A percentile compares a stretch with the other conserved stretches of the same genome.
Conservation (phyloP, 2,797 vertebrate species). For the Moxostoma hubbsi region DNA sequence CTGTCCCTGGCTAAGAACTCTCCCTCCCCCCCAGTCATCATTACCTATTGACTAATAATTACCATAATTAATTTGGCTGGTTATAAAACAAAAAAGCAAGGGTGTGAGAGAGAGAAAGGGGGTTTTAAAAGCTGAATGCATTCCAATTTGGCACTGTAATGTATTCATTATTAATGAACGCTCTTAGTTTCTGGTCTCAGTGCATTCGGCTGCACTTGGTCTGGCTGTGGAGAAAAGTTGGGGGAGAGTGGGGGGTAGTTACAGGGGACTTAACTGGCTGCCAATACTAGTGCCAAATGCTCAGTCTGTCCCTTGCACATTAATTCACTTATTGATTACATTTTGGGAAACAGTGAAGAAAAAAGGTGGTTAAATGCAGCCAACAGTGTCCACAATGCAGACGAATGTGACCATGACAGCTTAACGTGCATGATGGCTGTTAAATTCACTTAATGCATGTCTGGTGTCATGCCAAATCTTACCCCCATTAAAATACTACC, state of each 20-base stretch:
- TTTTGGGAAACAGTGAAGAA: constrained; percentile 50
- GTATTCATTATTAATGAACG: constrained; percentile 68
- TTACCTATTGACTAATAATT: constrained; percentile 72
- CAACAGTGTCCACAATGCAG: constrained; percentile 18
- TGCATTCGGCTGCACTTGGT: constrained; percentile 52
- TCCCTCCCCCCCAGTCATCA: constrained; percentile 56
- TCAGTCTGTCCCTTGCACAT: constrained; percentile 68
- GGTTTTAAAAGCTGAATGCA: constrained; percentile 20
- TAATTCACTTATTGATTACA: constrained; percentile 75
- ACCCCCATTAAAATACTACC: too few species aligned
- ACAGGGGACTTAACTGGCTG: constrained; percentile 7
- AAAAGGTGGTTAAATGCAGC: constrained; percentile 43
- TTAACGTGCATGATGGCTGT: not conserved
- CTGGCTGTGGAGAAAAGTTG: constrained; percentile 48
- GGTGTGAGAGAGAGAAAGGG: too few species aligned
- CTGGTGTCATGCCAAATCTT: not conserved
- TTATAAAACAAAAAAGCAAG: constrained; percentile 14
- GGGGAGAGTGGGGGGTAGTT: constrained; percentile 6
- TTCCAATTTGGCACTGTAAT: constrained; percentile 65
- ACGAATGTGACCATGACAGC: not conserved
- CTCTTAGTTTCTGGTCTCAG: constrained; percentile 60
- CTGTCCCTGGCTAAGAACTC: not conserved
- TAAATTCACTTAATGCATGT: too few species aligned
- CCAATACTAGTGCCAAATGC: constrained; percentile 60
- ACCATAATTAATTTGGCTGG: constrained; percentile 68